Evolutionary conservation across 37 sponge, comb jelly and placozoan species (phyloP), one percentile per base, ranked within the genome.

Genomic region (Beroe ovata): DNA sequence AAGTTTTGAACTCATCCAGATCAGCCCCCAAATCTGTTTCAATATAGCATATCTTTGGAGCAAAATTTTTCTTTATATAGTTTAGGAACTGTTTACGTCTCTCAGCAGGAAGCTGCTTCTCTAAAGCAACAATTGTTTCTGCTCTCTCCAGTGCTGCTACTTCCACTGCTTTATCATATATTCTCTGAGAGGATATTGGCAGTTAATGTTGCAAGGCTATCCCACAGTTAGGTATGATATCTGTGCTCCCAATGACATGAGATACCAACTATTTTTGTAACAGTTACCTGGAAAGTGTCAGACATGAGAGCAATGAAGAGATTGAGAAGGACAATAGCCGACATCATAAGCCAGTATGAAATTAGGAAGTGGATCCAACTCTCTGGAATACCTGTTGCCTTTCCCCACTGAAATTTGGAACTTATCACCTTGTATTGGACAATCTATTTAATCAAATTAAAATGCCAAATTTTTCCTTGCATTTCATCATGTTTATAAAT

Each of bases 271-370:
- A 19, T 19, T 18, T 18, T 18, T 19, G 16, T 18, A 11, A 58
- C 59, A n/a, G n/a, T 8, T n/a, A 69, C 71, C 71, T 69, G 71
- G 38, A 69, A 69, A 8, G 71, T 69, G 38, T 69, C 71, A 8
- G 71, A 69, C 38, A 69, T 35, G 18, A 69, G 71, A 8, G 71
- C 71, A 25, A 69, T 69, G 71, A 69, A 69, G 38, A 69, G 71
- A 21, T 69, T 69, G 38, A 69, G 71, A 16, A 69, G 71, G 38
- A 69, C 25, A 8, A 69, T 69, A 28, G 71, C 71, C 32, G 71
- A 69, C 38, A 35, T 35, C 71, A 69, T 69, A 8, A 69, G 38
- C 71, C 71, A 69, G 71, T 69, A 69, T 6, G 71, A 29, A 14
- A 69, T 35, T 1, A 69, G 38, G 71, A 69, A 36, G 38, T 69